Conservation (phyloP, 2,797 vertebrate genomes). For the Anguilla obscura region DNA sequence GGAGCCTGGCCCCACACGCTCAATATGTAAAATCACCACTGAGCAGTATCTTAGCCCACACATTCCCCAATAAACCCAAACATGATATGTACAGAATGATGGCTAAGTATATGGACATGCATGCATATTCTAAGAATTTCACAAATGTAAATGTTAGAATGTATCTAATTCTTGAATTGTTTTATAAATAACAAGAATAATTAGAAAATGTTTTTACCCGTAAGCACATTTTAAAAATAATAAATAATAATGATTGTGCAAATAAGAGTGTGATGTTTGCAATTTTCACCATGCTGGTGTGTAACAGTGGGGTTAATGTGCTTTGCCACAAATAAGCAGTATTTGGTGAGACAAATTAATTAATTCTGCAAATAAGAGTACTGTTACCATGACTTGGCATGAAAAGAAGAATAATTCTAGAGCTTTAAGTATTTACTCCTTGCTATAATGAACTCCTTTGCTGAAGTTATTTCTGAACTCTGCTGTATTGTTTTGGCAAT, state of each 20-base stretch:
- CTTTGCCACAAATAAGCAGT: conserved; percentile 61
- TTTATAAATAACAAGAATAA: too few relatives aligned
- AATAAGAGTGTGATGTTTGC: background rate
- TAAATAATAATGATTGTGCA: conserved; percentile 56
- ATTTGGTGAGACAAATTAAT: conserved; percentile 62
- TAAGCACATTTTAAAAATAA: conserved; percentile 54
- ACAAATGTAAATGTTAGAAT: too few relatives aligned
- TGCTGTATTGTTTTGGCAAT: background rate
- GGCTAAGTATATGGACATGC: too few relatives aligned
- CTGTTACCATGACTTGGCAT: conserved; percentile 65
- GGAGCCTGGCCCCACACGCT: too few relatives aligned
- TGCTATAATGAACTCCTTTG: conserved; percentile 48
- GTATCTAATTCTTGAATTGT: too few relatives aligned
- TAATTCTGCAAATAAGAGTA: conserved; percentile 62
- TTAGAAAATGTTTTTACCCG: too few relatives aligned
- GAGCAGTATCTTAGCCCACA: conserved; percentile 48
- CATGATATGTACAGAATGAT: conserved; percentile 50
- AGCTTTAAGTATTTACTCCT: conserved; percentile 52
- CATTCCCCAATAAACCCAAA: conserved; percentile 61
- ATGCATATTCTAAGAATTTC: too few relatives aligned
- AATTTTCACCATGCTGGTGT: conserved; percentile 59
- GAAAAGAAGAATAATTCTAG: conserved; percentile 48
- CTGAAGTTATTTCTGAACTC: background rate
- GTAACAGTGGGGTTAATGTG: conserved; percentile 64
- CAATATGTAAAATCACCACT: too few relatives aligned